Evolutionary conservation across 2,797 vertebrate genomes (phyloP).

Genomic region (Muraenolepis orangiensis): DNA sequence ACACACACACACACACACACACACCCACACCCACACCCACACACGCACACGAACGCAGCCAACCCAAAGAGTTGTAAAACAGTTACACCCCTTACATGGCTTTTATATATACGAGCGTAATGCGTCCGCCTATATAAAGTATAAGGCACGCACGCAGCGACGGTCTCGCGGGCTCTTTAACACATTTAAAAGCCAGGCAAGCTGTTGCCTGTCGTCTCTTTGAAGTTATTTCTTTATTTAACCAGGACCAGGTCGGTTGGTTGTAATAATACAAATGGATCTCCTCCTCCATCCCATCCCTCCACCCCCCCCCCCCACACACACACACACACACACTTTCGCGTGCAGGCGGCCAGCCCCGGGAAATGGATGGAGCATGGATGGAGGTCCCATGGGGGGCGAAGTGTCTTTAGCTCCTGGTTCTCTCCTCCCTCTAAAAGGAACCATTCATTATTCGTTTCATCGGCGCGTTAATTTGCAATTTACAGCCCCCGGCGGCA

Average conservation of each 20-base stretch:
- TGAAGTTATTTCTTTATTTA: conserved; percentile 64
- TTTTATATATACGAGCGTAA: conserved; percentile 51
- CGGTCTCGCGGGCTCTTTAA: too few species aligned
- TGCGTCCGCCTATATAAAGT: conserved; percentile 23
- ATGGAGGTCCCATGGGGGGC: not conserved
- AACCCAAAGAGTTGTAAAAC: conserved; percentile 18
- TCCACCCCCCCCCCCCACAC: too few species aligned
- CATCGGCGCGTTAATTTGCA: not conserved
- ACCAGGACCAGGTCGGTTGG: conserved; percentile 50
- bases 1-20: too few species aligned
- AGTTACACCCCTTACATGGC: conserved; percentile 55
- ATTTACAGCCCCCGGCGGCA: not conserved
- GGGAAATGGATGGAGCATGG: too few species aligned
- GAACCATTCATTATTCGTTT: conserved; percentile 1
- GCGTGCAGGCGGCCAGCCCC: not conserved
- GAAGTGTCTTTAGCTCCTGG: not conserved
- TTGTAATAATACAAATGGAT: conserved; percentile 61
- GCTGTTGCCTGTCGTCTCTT: conserved; percentile 63
- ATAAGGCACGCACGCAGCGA: too few species aligned
- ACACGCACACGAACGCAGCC: not conserved
- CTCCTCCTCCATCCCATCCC: conserved; percentile 37
- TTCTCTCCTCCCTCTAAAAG: not conserved
- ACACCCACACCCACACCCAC: too few species aligned
- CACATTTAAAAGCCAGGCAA: conserved; percentile 52
- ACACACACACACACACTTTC: too few species aligned